phyloP scores from a whole-genome alignment of 2,113 vertebrate genomes.

The Elephantulus edwardii region DNA sequence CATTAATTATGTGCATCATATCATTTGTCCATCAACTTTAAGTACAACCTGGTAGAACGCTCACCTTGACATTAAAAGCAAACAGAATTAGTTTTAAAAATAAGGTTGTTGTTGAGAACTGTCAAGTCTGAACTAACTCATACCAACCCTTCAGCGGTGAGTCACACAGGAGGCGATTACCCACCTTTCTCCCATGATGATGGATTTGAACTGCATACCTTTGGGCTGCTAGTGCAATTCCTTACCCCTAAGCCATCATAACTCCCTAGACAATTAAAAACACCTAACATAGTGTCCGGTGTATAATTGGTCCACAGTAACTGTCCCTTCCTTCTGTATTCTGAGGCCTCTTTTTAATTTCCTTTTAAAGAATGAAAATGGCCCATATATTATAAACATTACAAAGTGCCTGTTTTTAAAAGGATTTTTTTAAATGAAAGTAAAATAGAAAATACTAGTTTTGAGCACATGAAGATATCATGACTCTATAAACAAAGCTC shows the following conservation, averaged over 20 bases:
- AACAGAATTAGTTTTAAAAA: neutral
- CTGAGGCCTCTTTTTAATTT: neutral
- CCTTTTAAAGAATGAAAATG: neutral
- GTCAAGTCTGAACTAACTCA: too few relatives aligned
- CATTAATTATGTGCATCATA: neutral
- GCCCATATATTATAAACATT: neutral
- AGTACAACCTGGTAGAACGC: neutral
- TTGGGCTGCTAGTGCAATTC: too few relatives aligned
- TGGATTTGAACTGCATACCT: too few relatives aligned
- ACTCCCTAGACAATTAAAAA: neutral
- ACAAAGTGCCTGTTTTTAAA: neutral
- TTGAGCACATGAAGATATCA: constrained; percentile 4
- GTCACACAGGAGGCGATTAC: too few relatives aligned
- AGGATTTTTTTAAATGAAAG: neutral
- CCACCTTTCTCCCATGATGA: too few relatives aligned
- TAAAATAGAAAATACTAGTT: neutral
- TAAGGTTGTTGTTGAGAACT: too few relatives aligned
- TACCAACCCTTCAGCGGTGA: too few relatives aligned
- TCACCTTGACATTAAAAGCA: neutral
- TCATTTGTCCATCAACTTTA: neutral
- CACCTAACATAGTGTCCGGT: neutral
- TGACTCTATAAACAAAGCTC: neutral
- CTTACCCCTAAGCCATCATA: too few relatives aligned
- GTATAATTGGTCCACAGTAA: neutral
- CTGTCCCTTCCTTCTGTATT: neutral